Conservation (phyloP, 2,113 vertebrate species). For the Antidorcas marsupialis region DNA sequence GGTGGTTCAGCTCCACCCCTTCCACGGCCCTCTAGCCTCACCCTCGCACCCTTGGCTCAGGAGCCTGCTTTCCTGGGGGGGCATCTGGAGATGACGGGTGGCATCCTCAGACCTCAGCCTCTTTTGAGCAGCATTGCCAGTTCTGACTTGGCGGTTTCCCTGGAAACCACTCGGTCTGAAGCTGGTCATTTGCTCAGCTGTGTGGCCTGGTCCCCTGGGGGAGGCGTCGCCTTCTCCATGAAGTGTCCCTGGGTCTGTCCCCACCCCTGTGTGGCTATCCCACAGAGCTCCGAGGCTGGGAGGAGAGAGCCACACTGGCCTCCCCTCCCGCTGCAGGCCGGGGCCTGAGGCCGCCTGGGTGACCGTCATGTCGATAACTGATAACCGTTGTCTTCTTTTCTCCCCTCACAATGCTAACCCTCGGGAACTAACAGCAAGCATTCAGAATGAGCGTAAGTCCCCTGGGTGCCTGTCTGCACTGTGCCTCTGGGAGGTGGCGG, state of each 20-base stretch:
- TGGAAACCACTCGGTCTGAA: neutral
- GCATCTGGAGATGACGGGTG: neutral
- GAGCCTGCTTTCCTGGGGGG: neutral
- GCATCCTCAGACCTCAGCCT: neutral
- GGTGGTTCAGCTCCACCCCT: neutral
- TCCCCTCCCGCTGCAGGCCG: neutral
- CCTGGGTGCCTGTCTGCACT: neutral
- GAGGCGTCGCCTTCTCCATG: neutral
- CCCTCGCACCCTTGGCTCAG: accelerated
- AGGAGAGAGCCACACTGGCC: neutral
- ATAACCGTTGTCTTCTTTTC: conserved; percentile 63
- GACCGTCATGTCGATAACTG: neutral
- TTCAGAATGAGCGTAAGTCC: conserved; percentile 95
- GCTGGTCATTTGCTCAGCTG: neutral
- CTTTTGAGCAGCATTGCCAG: neutral
- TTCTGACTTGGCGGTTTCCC: neutral
- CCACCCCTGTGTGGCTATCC: neutral
- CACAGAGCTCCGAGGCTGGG: neutral
- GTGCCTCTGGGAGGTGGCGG: conserved; percentile 13
- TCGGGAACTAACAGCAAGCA: conserved; percentile 94
- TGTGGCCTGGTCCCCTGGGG: neutral
- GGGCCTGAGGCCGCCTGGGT: neutral
- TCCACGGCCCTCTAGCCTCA: neutral
- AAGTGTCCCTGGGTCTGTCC: neutral
- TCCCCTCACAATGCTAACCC: conserved; percentile 69